A percentile compares a stretch with the other conserved stretches of the same genome.
Evolutionary conservation across 2,113 vertebrate genomes (phyloP).

Genomic region (Macrotus californicus): DNA sequence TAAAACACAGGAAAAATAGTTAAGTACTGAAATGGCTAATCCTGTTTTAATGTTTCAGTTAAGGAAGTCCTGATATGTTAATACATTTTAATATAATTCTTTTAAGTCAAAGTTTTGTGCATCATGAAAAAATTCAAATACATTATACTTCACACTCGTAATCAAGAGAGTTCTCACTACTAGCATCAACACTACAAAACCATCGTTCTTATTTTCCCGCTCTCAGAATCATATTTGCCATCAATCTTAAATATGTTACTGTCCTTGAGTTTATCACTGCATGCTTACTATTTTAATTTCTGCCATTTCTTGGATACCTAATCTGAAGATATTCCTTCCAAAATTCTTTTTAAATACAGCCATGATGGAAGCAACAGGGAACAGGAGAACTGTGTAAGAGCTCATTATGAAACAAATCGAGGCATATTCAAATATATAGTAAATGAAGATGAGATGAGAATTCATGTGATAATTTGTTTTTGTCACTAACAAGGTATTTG

Average conservation of each 20-base stretch:
- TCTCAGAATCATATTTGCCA: not conserved
- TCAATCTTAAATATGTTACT: not conserved
- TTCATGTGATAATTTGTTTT: not conserved
- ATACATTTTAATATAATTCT: not conserved
- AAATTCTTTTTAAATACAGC: constrained; percentile 28
- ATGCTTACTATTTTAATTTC: constrained; percentile 30
- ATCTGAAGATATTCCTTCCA: not conserved
- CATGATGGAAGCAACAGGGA: not conserved
- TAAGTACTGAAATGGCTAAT: not conserved
- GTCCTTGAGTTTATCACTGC: not conserved
- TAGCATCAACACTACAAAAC: not conserved
- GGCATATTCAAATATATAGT: constrained; percentile 27
- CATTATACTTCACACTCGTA: accelerated
- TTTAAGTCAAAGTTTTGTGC: not conserved
- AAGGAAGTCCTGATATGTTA: not conserved
- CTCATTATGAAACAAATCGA: constrained; percentile 39
- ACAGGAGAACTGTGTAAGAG: constrained; percentile 30
- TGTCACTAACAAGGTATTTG: constrained; percentile 13
- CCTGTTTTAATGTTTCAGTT: not conserved
- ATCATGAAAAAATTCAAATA: not conserved
- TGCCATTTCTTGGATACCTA: not conserved
- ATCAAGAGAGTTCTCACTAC: not conserved
- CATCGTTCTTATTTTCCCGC: not conserved
- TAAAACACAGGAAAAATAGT: not conserved
- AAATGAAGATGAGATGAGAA: not conserved